phyloP scores from a whole-genome alignment of 2,797 vertebrate genomes.

The Sebastes miniatus region DNA sequence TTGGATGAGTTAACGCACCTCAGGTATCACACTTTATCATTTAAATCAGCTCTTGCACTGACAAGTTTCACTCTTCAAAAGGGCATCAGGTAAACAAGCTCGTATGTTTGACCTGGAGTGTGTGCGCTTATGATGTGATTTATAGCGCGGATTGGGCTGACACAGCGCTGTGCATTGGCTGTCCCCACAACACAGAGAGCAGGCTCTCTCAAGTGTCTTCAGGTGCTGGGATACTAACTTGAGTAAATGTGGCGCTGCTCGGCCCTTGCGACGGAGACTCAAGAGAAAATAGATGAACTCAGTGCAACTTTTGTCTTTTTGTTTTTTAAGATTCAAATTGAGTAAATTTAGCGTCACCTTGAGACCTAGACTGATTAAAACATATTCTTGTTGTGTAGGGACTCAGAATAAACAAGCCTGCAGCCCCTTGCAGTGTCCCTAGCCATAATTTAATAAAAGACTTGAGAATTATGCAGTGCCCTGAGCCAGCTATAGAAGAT shows the following conservation, averaged over 20 bases:
- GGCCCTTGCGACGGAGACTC: not conserved
- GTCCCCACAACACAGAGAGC: conserved; percentile 2
- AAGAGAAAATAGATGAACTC: conserved; percentile 26
- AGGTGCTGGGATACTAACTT: not conserved
- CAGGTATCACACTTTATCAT: conserved; percentile 57
- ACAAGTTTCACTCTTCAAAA: conserved; percentile 67
- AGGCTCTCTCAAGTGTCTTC: conserved; percentile 11
- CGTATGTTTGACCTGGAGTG: conserved; percentile 27
- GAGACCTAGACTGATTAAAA: conserved; percentile 60
- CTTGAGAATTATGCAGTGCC: conserved; percentile 37
- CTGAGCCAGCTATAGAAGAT: conserved; percentile 34
- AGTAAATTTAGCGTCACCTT: conserved; percentile 57
- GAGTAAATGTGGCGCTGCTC: conserved; percentile 20
- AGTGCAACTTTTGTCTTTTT: not conserved
- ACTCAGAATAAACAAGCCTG: conserved; percentile 49
- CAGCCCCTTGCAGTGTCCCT: conserved; percentile 33
- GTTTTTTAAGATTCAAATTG: conserved; percentile 16
- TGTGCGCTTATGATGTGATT: conserved; percentile 40
- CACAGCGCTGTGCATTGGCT: conserved; percentile 35
- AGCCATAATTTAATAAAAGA: conserved; percentile 51
- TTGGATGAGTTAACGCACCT: not conserved
- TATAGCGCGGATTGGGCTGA: conserved; percentile 50
- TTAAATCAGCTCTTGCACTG: conserved; percentile 59
- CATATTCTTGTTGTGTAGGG: conserved; percentile 43
- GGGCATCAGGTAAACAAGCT: conserved; percentile 69